Evolutionary conservation across 2,797 vertebrate species (phyloP), one percentile per base, ranked within the genome.

Genomic region (Scarus forsteni): DNA sequence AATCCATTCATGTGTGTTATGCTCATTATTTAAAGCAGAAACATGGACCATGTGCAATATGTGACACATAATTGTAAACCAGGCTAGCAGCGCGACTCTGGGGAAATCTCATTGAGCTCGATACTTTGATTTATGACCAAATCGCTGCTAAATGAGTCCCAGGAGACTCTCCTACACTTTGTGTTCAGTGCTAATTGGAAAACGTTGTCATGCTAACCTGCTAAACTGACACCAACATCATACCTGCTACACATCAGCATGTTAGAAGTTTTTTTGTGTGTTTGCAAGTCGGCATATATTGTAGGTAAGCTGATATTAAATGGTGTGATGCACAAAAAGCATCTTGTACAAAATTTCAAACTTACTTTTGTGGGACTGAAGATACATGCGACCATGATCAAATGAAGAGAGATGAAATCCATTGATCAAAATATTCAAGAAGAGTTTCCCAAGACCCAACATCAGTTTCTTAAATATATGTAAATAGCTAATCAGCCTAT

Each of bases 41-140:
- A 40, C 11, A 14, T 48, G 18, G 8, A 4, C 3, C 9, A 1
- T 12, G 34, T 19, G 54, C 10, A 27, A 13, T 10, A 55, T 43
- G 7, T 4, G 15, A 51, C 15, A 39, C 8, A 1, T 59, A 12
- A 50, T 35, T 59, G 49, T 40, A 38, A 50, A 35, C 11, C 44
- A 27, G 16, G 12, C 18, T 6, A 16, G 5, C 3, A 4, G 16
- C 14, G 3, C 7, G 7, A 6, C 54, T 67, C 10, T 3, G 11
- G 18, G 35, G 44, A 38, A 35, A 36, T 51, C 3, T 48, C 46
- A 48, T 18, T 10, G 38, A 13, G 12, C 6, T 1, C 15, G 36
- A 13, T 16, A 36, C 45, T 60, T 51, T 42, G 13, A 19, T 51
- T 52, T 62, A 51, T 51, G 13, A 51, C 19, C 64, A 66, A 27